phyloP scores from a whole-genome alignment of 2,113 vertebrate species.

The Cyprinodon brontotheroides region DNA sequence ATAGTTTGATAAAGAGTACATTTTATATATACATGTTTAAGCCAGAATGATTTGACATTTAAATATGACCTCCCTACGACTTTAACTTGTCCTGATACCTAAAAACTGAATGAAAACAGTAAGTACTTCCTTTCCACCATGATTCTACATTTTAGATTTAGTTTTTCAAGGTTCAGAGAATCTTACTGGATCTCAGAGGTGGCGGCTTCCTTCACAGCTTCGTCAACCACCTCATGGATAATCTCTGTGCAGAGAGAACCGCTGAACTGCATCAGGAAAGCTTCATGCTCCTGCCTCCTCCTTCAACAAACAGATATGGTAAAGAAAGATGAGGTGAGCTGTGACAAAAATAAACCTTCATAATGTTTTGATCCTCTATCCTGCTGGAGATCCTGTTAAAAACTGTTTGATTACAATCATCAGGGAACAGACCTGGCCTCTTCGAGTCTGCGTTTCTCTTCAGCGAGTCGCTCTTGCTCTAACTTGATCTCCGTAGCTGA shows the following conservation, averaged over 20 bases:
- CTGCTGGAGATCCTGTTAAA: background rate
- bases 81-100: too few species aligned
- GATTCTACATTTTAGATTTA: background rate
- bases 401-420: background rate
- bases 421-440: constrained; percentile 82
- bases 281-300: constrained; percentile 83
- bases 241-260: constrained; percentile 81
- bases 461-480: constrained; percentile 80
- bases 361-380: background rate
- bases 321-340: background rate
- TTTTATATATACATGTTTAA: too few species aligned
- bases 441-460: constrained; percentile 83
- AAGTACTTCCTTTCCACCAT: background rate
- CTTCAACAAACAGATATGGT: constrained; percentile 62
- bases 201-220: constrained; percentile 78
- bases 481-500: constrained; percentile 68
- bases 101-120: too few species aligned
- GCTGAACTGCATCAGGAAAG: constrained; percentile 80
- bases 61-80: too few species aligned
- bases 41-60: too few species aligned
- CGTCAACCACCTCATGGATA: constrained; percentile 80
- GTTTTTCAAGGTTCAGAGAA: background rate
- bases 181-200: constrained; percentile 83
- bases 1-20: too few species aligned
- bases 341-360: background rate